Evolutionary conservation across 2,888 invertebrate genomes (phyloP).

Genomic region (Melangyna quadrimaculata): DNA sequence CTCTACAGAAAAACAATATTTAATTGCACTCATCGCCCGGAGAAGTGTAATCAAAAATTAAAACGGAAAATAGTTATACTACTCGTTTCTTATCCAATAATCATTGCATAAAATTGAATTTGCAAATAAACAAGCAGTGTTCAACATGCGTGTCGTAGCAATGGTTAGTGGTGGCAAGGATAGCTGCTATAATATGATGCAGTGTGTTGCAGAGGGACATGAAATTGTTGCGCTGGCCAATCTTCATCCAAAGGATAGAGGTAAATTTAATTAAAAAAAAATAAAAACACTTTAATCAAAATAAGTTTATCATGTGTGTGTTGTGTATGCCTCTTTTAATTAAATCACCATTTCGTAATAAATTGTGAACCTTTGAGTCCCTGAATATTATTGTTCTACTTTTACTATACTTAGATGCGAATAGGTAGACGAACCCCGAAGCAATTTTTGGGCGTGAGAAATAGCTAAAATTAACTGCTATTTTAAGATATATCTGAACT

Average conservation of each 20-base stretch:
- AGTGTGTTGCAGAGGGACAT: slow-evolving; percentile 97
- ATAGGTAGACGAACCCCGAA: no score
- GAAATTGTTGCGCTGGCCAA: slow-evolving; percentile 96
- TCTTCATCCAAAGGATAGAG: slow-evolving; percentile 92
- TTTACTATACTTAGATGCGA: no score
- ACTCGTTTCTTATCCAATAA: not conserved
- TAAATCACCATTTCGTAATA: no score
- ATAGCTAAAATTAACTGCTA: no score
- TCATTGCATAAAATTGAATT: not conserved
- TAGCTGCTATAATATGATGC: slow-evolving; percentile 99
- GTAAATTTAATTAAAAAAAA: slow-evolving; percentile 80
- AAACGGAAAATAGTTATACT: not conserved
- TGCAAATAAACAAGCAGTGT: not conserved
- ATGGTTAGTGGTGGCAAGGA: slow-evolving; percentile 99
- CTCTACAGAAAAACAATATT: slow-evolving; percentile 11
- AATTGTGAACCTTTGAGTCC: no score
- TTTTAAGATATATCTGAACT: no score
- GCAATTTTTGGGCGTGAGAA: no score
- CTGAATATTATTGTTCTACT: no score
- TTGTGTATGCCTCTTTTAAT: not conserved
- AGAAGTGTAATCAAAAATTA: slow-evolving; percentile 14
- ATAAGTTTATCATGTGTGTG: no score
- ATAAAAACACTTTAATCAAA: not conserved
- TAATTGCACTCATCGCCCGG: slow-evolving; percentile 23
- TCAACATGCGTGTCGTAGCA: slow-evolving; percentile 91